Conservation (phyloP, 2,797 vertebrate genomes). For the Perodicticus potto region DNA sequence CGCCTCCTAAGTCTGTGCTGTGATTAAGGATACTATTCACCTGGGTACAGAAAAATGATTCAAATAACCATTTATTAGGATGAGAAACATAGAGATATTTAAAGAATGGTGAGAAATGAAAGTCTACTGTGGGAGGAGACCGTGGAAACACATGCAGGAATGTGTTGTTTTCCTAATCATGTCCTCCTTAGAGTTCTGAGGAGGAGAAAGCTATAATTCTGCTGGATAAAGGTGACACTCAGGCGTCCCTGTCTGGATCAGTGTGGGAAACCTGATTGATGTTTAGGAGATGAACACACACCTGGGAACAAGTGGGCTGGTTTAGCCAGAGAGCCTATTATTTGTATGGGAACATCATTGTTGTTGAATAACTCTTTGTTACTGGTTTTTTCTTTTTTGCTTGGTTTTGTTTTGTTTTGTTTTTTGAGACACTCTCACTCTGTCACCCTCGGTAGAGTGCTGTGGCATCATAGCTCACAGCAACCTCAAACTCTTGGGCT, state of each 20-base stretch:
- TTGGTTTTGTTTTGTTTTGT: no score
- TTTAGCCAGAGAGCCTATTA: neutral
- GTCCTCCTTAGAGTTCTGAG: neutral
- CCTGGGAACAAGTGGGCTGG: neutral
- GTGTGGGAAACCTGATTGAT: neutral
- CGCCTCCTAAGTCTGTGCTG: neutral
- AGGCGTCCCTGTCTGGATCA: neutral
- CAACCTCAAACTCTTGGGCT: no score
- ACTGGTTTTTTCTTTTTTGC: no score
- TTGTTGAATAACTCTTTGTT: conserved; percentile 22
- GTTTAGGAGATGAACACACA: neutral
- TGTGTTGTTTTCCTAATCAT: neutral
- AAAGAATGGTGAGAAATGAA: conserved; percentile 32
- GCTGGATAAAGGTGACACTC: neutral
- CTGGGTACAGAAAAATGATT: neutral
- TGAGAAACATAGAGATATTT: neutral
- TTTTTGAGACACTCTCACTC: no score
- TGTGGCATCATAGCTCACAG: no score
- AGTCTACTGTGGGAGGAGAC: no score
- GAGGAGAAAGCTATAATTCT: neutral
- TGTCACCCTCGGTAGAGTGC: no score
- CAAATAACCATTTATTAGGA: neutral
- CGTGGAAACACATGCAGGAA: neutral
- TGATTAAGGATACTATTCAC: neutral
- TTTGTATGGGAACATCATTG: neutral